phyloP scores from a whole-genome alignment of 1,140 invertebrate genomes.

The Chymomyza costata region DNA sequence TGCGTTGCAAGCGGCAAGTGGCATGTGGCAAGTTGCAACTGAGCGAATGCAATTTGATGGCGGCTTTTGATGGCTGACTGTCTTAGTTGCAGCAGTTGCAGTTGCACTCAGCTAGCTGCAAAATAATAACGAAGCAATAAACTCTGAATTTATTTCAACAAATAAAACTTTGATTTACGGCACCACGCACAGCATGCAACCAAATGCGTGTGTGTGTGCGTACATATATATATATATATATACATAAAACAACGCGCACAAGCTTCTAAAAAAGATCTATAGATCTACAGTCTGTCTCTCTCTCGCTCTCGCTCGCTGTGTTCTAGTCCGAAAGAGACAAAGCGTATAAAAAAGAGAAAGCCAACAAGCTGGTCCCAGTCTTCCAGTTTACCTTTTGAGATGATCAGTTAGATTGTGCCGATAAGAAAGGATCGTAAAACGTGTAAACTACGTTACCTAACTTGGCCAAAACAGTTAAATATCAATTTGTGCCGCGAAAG shows the following conservation, averaged over 20 bases:
- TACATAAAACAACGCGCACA: slow-evolving; percentile 28
- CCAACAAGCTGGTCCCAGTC: no score
- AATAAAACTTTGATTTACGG: slow-evolving; percentile 73
- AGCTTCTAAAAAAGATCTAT: slow-evolving; percentile 18
- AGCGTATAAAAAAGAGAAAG: background rate
- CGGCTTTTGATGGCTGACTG: slow-evolving; percentile 36
- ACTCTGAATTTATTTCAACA: slow-evolving; percentile 72
- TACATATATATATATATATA: slow-evolving; percentile 1
- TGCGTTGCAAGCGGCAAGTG: slow-evolving; percentile 34
- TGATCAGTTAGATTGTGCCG: background rate
- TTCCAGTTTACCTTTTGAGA: background rate
- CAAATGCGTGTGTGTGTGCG: slow-evolving; percentile 7
- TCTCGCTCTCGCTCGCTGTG: no score
- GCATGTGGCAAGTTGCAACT: no score
- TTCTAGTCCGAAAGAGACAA: no score
- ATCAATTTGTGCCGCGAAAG: slow-evolving; percentile 30
- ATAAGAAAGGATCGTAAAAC: slow-evolving; percentile 46
- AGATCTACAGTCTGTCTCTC: no score
- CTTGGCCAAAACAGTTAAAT: slow-evolving; percentile 41
- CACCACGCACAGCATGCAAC: slow-evolving; percentile 65
- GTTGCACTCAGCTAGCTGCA: slow-evolving; percentile 16
- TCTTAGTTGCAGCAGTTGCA: slow-evolving; percentile 16
- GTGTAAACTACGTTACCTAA: slow-evolving; percentile 49
- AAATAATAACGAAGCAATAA: slow-evolving; percentile 72
- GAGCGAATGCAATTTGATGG: no score